These are phyloP conservation scores for Mongoloraphidia duomilia DNA, from an alignment of 2,888 invertebrate species.

Conservation along the genomic window DNA sequence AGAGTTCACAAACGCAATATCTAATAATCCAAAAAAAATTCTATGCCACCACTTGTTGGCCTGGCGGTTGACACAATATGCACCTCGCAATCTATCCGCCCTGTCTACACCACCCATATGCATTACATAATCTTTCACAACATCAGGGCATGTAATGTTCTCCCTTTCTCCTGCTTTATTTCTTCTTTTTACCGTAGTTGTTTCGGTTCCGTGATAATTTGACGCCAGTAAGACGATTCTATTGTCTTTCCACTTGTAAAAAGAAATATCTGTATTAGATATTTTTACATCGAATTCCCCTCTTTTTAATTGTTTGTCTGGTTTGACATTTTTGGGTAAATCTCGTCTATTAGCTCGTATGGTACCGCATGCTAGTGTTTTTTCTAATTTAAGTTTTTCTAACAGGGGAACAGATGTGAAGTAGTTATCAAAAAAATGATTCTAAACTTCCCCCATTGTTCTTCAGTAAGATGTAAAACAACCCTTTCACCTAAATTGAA, in stretches of 20 bases:
- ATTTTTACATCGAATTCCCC: conserved; percentile 12
- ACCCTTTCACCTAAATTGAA: conserved; percentile 16
- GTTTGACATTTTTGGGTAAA: conserved; percentile 3
- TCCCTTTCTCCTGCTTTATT: conserved; percentile 12
- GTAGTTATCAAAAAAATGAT: conserved; percentile 12
- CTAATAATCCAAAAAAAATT: conserved; percentile 16
- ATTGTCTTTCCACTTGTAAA: conserved; percentile 13
- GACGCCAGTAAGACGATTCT: conserved; percentile 10
- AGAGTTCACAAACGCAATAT: conserved; percentile 16
- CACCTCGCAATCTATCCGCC: conserved; percentile 9
- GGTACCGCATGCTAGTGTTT: conserved; percentile 13
- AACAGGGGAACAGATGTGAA: conserved; percentile 12
- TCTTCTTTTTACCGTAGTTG: conserved; percentile 11
- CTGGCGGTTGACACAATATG: conserved; percentile 10
- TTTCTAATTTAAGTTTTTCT: conserved; percentile 12
- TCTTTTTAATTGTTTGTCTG: conserved; percentile 11
- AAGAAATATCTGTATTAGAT: conserved; percentile 5
- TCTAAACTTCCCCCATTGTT: conserved; percentile 9
- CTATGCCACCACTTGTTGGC: conserved; percentile 19
- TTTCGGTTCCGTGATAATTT: conserved; percentile 15
- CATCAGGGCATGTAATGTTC: conserved; percentile 11
- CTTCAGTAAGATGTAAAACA: conserved; percentile 13
- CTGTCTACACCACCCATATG: conserved; percentile 15
- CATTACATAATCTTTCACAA: conserved; percentile 13
- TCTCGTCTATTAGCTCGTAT: conserved; percentile 9